phyloP scores from a whole-genome alignment of 2,888 invertebrate genomes.

The Torymus auratus region DNA sequence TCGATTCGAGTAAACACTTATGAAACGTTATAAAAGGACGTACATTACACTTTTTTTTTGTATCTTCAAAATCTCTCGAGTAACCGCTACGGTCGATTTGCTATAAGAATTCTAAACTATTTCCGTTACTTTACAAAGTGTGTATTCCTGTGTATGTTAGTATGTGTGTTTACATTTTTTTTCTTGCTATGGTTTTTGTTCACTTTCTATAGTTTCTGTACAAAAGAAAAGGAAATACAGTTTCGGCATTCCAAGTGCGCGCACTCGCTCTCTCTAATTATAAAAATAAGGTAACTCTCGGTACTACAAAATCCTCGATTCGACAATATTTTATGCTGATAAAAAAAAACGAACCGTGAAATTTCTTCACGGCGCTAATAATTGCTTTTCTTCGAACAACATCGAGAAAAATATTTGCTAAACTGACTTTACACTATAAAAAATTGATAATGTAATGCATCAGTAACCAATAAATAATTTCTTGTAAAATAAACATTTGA shows the following conservation, averaged over 20 bases:
- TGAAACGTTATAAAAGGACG: slow-evolving; percentile 40
- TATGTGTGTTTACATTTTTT: no score
- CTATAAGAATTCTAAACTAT: background rate
- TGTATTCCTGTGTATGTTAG: background rate
- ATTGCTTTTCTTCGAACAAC: background rate
- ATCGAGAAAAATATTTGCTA: slow-evolving; percentile 26
- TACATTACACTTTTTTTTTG: slow-evolving; percentile 21
- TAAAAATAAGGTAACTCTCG: no score
- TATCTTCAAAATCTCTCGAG: slow-evolving; percentile 10
- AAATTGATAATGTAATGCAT: background rate
- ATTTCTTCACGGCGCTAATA: no score
- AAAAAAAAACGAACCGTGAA: no score
- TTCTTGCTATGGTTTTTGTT: no score
- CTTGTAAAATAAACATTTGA: no score
- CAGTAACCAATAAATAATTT: no score
- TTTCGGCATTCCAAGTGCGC: no score
- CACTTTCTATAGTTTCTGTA: no score
- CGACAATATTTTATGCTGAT: no score
- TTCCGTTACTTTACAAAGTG: slow-evolving; percentile 3
- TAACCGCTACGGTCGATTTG: background rate
- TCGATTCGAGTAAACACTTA: slow-evolving; percentile 39
- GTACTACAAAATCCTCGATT: background rate
- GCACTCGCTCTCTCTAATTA: background rate
- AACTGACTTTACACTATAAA: background rate
- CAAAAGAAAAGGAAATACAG: no score